Conservation (phyloP, 2,797 vertebrate species). For the Xenentodon cancila region DNA sequence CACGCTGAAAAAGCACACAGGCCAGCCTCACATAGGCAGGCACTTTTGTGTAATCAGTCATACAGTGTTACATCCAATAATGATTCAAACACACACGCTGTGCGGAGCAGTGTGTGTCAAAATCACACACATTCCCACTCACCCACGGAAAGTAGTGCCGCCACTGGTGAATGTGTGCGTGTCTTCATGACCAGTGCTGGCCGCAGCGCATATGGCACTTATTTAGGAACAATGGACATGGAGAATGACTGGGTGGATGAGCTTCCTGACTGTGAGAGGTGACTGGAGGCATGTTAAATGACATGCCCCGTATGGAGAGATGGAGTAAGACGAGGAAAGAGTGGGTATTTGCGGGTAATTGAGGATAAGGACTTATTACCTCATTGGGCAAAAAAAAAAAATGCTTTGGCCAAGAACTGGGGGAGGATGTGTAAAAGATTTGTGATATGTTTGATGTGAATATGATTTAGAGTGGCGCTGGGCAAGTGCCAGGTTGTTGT, state of each 20-base stretch:
- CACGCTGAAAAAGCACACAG: conserved; percentile 27
- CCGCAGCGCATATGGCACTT: conserved; percentile 79
- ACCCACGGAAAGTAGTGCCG: conserved; percentile 35
- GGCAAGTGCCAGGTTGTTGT: too few relatives aligned
- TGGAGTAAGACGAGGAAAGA: conserved; percentile 45
- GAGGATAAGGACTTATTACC: conserved; percentile 38
- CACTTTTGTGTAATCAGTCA: conserved; percentile 63
- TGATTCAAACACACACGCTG: conserved; percentile 58
- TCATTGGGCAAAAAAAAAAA: conserved; percentile 51
- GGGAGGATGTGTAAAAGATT: conserved; percentile 1
- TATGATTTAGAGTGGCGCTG: too few relatives aligned
- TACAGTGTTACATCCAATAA: conserved; percentile 60
- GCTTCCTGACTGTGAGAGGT: conserved; percentile 77
- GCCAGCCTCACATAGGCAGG: conserved; percentile 38
- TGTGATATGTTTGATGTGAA: too few relatives aligned
- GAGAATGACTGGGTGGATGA: conserved; percentile 74
- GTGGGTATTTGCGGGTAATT: conserved; percentile 28
- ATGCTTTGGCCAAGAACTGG: conserved; percentile 50
- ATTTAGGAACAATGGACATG: conserved; percentile 77
- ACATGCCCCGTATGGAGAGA: conserved; percentile 76
- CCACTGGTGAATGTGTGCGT: conserved; percentile 25
- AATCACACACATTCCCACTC: conserved; percentile 29
- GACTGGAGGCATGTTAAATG: conserved; percentile 78
- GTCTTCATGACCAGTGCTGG: conserved; percentile 74
- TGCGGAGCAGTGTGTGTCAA: conserved; percentile 34